These are phyloP conservation scores for Litoditis marina DNA, from an alignment of 2,888 invertebrate species.

Conservation along the genomic window DNA sequence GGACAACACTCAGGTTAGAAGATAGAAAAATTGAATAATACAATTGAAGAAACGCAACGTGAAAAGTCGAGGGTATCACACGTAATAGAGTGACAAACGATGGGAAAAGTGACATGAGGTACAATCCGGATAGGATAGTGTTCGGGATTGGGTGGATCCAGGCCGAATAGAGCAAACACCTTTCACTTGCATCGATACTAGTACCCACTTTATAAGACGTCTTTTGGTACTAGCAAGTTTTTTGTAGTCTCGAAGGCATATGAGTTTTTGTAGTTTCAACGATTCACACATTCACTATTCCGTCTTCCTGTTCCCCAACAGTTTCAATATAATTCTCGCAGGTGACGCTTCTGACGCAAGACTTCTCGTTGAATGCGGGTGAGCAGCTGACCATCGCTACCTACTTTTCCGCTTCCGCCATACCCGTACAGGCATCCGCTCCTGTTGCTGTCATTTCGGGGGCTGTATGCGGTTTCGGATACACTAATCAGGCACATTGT, in stretches of 20 bases:
- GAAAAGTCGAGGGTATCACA: not conserved
- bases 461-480: slow-evolving; percentile 23
- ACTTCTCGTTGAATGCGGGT: slow-evolving; percentile 1
- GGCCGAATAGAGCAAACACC: too few relatives aligned
- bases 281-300: too few relatives aligned
- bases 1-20: slow-evolving; percentile 6
- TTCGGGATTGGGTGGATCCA: too few relatives aligned
- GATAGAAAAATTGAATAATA: not conserved
- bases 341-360: too few relatives aligned
- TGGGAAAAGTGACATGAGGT: too few relatives aligned
- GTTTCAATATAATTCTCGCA: too few relatives aligned
- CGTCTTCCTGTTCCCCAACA: too few relatives aligned
- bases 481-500: slow-evolving; percentile 12
- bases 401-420: not conserved
- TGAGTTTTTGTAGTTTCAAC: not conserved
- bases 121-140: too few relatives aligned
- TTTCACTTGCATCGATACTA: not conserved
- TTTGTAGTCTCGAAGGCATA: not conserved
- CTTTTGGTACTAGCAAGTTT: too few relatives aligned
- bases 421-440: not conserved
- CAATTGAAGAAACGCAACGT: not conserved
- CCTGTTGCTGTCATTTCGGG: slow-evolving; percentile 19
- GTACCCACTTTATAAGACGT: not conserved
- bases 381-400: slow-evolving; percentile 7
- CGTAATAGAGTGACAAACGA: too few relatives aligned